Conservation (phyloP, 2,888 invertebrate species). For the Griposia aprilina region DNA sequence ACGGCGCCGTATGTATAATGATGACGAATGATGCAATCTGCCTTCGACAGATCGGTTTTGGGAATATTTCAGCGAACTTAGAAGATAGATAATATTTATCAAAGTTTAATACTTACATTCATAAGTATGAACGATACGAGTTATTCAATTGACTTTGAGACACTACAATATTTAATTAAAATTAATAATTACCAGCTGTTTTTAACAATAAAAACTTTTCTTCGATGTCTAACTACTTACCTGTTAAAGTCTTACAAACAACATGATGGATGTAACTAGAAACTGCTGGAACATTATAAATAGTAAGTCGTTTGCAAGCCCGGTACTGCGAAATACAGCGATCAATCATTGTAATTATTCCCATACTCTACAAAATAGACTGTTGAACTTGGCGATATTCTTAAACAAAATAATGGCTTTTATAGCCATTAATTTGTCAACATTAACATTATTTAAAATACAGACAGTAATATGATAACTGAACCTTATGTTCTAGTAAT, state of each 20-base stretch:
- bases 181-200: neutral
- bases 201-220: neutral
- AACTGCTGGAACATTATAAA: constrained; percentile 18
- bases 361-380: neutral
- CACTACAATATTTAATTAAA: neutral
- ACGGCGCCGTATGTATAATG: no score
- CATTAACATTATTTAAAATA: neutral
- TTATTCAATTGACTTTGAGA: neutral
- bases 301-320: constrained; percentile 2
- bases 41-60: neutral
- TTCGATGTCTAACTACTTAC: no score
- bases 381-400: constrained; percentile 1
- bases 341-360: constrained; percentile 38
- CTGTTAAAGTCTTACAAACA: neutral
- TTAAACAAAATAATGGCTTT: constrained; percentile 8
- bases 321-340: constrained; percentile 17
- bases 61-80: neutral
- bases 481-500: neutral
- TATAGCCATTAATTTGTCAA: constrained; percentile 1
- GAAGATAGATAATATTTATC: neutral
- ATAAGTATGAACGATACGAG: neutral
- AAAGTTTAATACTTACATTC: neutral
- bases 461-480: neutral
- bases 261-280: constrained; percentile 11
- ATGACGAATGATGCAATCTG: no score